phyloP scores from a whole-genome alignment of 1,140 invertebrate genomes.

The Drosophila quadrilineata region DNA sequence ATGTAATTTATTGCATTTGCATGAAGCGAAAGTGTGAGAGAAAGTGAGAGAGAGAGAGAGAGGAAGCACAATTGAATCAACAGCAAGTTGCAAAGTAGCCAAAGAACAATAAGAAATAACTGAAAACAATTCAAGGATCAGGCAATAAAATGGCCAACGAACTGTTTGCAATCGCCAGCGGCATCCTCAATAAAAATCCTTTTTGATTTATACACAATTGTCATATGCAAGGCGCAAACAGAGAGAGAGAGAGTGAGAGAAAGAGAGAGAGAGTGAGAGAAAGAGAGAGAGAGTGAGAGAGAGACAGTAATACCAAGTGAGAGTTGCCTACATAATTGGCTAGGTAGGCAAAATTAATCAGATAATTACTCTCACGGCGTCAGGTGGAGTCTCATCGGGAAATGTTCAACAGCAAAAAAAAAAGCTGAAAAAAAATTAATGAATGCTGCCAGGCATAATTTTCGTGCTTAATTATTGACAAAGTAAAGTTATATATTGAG shows the following conservation, averaged over 20 bases:
- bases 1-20: slow-evolving; percentile 75
- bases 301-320: slow-evolving; percentile 14
- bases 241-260: neutral
- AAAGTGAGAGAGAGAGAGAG: slow-evolving; percentile 1
- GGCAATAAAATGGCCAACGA: slow-evolving; percentile 56
- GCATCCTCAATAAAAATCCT: slow-evolving; percentile 57
- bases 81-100: slow-evolving; percentile 53
- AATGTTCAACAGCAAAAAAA: slow-evolving; percentile 25
- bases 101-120: slow-evolving; percentile 39
- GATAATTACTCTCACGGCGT: slow-evolving; percentile 49
- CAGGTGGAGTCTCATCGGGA: slow-evolving; percentile 13
- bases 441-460: too few relatives aligned
- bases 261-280: neutral
- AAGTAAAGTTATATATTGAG: too few relatives aligned
- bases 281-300: neutral
- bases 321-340: too few relatives aligned
- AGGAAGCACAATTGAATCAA: slow-evolving; percentile 58
- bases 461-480: too few relatives aligned
- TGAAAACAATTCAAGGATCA: slow-evolving; percentile 32
- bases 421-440: slow-evolving; percentile 1
- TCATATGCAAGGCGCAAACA: slow-evolving; percentile 14
- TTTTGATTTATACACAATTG: slow-evolving; percentile 60
- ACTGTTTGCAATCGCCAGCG: slow-evolving; percentile 59
- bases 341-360: slow-evolving; percentile 59
- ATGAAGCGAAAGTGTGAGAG: slow-evolving; percentile 56